Evolutionary conservation across 37 sponge, comb jelly and placozoan genomes (phyloP).

Genomic region (Chondrilla cf. caribensis): DNA sequence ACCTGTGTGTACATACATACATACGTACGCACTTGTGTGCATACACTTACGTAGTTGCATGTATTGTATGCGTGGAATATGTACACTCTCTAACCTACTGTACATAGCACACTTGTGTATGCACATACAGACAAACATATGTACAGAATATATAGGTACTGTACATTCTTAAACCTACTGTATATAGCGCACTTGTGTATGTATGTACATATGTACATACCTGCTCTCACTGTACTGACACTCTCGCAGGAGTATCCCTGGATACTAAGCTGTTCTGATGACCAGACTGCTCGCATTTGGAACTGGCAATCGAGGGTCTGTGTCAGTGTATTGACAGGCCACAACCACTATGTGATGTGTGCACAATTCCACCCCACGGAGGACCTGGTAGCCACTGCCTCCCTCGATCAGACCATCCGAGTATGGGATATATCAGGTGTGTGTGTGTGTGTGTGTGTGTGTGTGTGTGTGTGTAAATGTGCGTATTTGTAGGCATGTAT

Average conservation of each 20-base stretch:
- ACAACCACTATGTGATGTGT: slow-evolving; percentile 99
- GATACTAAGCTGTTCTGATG: slow-evolving; percentile 93
- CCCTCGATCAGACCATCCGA: slow-evolving; percentile 94
- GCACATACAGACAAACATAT: too few relatives aligned
- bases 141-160: too few relatives aligned
- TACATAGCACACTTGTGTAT: too few relatives aligned
- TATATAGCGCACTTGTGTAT: background rate
- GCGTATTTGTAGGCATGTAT: background rate
- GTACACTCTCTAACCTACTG: too few relatives aligned
- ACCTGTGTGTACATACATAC: background rate
- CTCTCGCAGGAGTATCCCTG: slow-evolving; percentile 88
- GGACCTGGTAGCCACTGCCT: slow-evolving; percentile 95
- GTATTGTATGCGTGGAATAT: too few relatives aligned
- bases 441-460: background rate
- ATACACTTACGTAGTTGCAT: background rate
- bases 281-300: slow-evolving; percentile 98
- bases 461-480: background rate
- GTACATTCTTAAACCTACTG: too few relatives aligned
- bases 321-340: slow-evolving; percentile 95
- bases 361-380: slow-evolving; percentile 98
- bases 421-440: slow-evolving; percentile 95
- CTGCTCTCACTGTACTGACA: background rate
- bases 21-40: background rate
- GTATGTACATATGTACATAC: background rate
- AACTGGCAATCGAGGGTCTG: slow-evolving; percentile 99